phyloP scores from a whole-genome alignment of 2,888 invertebrate species.

The Silvanus unidentatus region DNA sequence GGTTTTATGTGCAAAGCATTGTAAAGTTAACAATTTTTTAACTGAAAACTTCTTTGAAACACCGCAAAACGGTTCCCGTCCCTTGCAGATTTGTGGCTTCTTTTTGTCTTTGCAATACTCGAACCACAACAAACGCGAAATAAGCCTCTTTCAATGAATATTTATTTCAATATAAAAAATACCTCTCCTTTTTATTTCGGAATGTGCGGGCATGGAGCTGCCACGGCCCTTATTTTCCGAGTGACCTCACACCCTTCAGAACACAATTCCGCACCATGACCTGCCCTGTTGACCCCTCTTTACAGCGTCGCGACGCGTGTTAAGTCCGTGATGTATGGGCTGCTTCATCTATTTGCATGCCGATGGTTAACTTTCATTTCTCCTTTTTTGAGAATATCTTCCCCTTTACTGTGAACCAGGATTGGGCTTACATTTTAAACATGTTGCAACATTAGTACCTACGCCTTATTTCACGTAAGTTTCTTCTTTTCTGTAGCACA shows the following conservation, averaged over 20 bases:
- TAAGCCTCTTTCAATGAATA: conserved; percentile 11
- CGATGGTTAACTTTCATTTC: conserved; percentile 22
- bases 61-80: too few species aligned
- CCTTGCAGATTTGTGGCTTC: too few species aligned
- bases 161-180: conserved; percentile 18
- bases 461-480: too few species aligned
- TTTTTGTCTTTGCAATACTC: too few species aligned
- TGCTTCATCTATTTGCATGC: conserved; percentile 28
- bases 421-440: too few species aligned
- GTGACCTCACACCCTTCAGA: conserved; percentile 23
- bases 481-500: too few species aligned
- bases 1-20: too few species aligned
- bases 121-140: too few species aligned
- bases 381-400: conserved; percentile 15
- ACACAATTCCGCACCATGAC: conserved; percentile 22
- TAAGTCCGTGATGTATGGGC: conserved; percentile 31
- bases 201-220: conserved; percentile 14
- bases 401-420: neutral
- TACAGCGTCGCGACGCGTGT: conserved; percentile 31
- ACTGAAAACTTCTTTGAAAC: too few species aligned
- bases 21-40: too few species aligned
- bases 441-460: too few species aligned
- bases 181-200: conserved; percentile 9
- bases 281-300: conserved; percentile 26
- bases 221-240: conserved; percentile 23